Base-by-base conservation (phyloP, 2,113 vertebrate species). In the Chionis minor region DNA sequence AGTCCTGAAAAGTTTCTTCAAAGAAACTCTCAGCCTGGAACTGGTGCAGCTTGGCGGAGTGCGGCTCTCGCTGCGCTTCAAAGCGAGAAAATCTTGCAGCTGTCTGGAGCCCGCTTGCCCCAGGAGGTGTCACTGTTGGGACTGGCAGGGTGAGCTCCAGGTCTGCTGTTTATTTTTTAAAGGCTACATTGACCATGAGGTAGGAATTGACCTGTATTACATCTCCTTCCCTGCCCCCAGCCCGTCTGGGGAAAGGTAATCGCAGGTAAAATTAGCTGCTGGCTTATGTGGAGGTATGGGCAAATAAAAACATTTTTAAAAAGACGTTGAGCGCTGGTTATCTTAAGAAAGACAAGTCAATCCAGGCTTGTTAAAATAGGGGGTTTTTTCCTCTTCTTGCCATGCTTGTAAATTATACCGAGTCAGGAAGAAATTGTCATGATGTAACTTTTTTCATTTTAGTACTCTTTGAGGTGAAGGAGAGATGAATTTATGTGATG, bases 121-220 rank as follows among this genome's bases (percentile, higher is more conserved):
- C 98, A 97, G 97, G 97, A 98, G 98, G 98, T 97, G 98, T 98
- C 98, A 96, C 97, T 98, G 88, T 97, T 96, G 97, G 80, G 96
- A 98, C 97, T 97, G 22, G 49, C 86, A 97, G 97, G 81, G 89
- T 72, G 55, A 72, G 82, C 92, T 94, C 90, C 74, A 69, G 69
- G 14, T 21, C 73, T 23, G 21, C 73, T 85, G 45, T 30, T 86
- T 24, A 18, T 52, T 80, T 92, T 84, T 55, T 17, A 55, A 30
- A 61, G 79, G 32, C 80, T 88, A 5, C 90, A 19, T 5, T 83
- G 94, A 90, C 42, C 92, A 24, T 8, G 62, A 91, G 91, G 71
- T 47, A 61, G 77, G 94, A 71, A 12, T 17, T 79, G 90, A 85
- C 88, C 94, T 67, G 73, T 17, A 2, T 32, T 30, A 6, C 69